phyloP scores from a whole-genome alignment of 2,888 invertebrate genomes.

The Acanthosepion esculentum region DNA sequence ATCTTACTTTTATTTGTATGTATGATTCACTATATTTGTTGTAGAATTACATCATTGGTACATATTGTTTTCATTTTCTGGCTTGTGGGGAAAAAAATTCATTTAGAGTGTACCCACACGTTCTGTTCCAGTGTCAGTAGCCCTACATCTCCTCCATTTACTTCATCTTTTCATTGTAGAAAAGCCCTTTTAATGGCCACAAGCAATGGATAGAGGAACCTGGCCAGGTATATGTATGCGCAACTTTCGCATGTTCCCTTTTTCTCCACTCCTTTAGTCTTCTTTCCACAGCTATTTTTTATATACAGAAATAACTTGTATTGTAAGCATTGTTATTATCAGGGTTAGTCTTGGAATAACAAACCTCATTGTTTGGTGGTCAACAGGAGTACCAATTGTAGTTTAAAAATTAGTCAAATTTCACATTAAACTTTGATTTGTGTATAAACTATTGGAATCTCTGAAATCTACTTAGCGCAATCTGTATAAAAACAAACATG shows the following conservation, averaged over 20 bases:
- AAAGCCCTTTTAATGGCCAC: constrained; percentile 47
- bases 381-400: not conserved
- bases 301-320: not conserved
- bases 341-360: not conserved
- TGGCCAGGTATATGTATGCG: constrained; percentile 46
- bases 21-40: not conserved
- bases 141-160: constrained; percentile 41
- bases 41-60: not conserved
- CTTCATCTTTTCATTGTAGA: constrained; percentile 48
- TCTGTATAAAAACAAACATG: no score
- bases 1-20: not conserved
- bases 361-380: not conserved
- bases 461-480: not conserved
- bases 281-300: constrained; percentile 6
- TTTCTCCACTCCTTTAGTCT: not conserved
- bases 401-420: not conserved
- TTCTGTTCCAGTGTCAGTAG: constrained; percentile 33
- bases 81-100: not conserved
- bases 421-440: no score
- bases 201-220: constrained; percentile 46
- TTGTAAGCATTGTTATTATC: constrained; percentile 8
- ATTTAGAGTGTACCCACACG: constrained; percentile 6
- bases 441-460: not conserved
- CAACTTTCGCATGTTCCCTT: constrained; percentile 47
- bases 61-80: constrained; percentile 7